Percentiles rank a stretch among this genome's conserved stretches.
These are phyloP conservation scores for Clarias magur DNA, from an alignment of 2,113 vertebrate species.

Conservation along the genomic window DNA sequence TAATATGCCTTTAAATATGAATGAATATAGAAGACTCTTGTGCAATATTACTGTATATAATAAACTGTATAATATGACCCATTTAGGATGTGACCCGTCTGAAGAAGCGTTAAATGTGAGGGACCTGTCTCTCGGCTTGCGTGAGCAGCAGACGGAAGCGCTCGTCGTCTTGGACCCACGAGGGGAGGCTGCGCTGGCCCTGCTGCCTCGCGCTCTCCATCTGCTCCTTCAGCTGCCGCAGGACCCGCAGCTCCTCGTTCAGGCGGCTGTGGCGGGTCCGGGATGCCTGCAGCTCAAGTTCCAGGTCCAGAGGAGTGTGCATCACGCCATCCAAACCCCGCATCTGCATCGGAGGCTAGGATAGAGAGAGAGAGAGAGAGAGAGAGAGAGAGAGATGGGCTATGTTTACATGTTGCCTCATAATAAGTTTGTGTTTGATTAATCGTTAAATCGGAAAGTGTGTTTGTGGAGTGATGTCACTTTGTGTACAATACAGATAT, in stretches of 20 bases:
- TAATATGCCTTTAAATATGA: neutral
- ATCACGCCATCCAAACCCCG: slow-evolving; percentile 83
- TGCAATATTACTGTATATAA: neutral
- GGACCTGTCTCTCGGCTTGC: slow-evolving; percentile 87
- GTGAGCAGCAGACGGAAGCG: slow-evolving; percentile 85
- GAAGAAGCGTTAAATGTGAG: neutral
- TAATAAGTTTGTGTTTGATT: too few species aligned
- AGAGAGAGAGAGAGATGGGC: neutral
- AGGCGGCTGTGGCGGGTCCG: slow-evolving; percentile 87
- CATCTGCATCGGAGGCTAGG: slow-evolving; percentile 70
- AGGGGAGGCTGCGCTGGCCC: slow-evolving; percentile 83
- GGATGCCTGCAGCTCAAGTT: slow-evolving; percentile 93
- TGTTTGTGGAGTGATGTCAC: too few species aligned
- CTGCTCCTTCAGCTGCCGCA: slow-evolving; percentile 87
- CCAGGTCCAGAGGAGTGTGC: slow-evolving; percentile 89
- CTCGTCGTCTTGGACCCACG: slow-evolving; percentile 86
- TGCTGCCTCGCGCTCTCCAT: slow-evolving; percentile 84
- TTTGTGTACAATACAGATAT: too few species aligned
- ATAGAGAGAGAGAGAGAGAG: neutral
- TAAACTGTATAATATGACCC: neutral
- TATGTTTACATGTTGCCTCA: too few species aligned
- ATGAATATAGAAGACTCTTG: too few species aligned
- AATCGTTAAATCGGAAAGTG: too few species aligned
- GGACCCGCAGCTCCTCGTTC: slow-evolving; percentile 84
- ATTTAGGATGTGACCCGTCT: neutral